Evolutionary conservation across 1,140 invertebrate species (phyloP).

Genomic region (Trichomalopsis sarcophagae): DNA sequence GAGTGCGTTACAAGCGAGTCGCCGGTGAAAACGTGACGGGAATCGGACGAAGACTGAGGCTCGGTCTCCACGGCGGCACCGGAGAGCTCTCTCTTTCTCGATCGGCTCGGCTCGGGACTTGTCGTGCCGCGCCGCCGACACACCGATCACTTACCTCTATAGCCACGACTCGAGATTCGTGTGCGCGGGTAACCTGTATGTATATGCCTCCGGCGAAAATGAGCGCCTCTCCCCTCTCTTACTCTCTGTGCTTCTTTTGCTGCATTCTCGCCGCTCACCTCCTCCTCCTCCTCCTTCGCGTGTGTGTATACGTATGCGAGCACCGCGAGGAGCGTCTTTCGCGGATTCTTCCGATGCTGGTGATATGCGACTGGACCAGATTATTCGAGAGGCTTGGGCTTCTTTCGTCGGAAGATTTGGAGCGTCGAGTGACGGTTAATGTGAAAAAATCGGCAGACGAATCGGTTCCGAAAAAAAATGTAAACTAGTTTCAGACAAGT

Average conservation of each 20-base stretch:
- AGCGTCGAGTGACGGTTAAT: no score
- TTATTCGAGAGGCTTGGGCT: no score
- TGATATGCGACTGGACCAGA: no score
- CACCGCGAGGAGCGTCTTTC: no score
- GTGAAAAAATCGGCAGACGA: neutral
- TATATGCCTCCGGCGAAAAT: neutral
- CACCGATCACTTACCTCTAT: neutral
- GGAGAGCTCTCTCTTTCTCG: slow-evolving; percentile 11
- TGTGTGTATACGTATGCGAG: no score
- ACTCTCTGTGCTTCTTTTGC: neutral
- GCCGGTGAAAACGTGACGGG: slow-evolving; percentile 45
- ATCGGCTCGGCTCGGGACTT: slow-evolving; percentile 12
- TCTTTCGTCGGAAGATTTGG: no score
- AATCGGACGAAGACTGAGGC: slow-evolving; percentile 50
- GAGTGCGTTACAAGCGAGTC: slow-evolving; percentile 47
- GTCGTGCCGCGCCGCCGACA: neutral
- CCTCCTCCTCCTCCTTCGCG: neutral
- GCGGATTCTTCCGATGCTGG: no score
- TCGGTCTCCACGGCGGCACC: slow-evolving; percentile 46
- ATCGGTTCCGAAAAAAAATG: neutral
- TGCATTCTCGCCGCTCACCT: neutral
- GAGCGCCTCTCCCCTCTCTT: neutral
- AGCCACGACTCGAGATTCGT: no score
- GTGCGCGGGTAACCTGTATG: neutral
- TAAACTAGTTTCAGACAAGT: neutral